Percentiles rank a stretch among this genome's conserved stretches.
Evolutionary conservation across 37 sponge, comb jelly and placozoan species (phyloP).

Genomic region (Hormiphora californensis): DNA sequence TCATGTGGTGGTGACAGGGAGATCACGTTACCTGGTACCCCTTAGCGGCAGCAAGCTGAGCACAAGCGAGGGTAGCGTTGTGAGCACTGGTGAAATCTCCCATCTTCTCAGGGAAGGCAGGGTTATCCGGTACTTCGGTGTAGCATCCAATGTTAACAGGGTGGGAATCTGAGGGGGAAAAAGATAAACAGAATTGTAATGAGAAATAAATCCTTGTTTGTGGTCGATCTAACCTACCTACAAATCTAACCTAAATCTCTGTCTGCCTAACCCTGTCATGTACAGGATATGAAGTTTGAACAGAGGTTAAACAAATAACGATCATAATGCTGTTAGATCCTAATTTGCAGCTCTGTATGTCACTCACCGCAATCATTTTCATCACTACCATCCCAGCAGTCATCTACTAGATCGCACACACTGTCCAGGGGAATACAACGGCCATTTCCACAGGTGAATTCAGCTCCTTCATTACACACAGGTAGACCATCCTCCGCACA

Average conservation of each 20-base stretch:
- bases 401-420: conserved; percentile 13
- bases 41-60: conserved; percentile 2
- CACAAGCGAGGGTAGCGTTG: conserved; percentile 25
- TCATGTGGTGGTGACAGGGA: too few species aligned
- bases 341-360: too few species aligned
- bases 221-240: too few species aligned
- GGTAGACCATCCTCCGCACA: conserved; percentile 21
- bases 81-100: not conserved
- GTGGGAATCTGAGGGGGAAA: conserved; percentile 36
- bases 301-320: too few species aligned
- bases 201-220: too few species aligned
- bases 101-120: not conserved
- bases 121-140: conserved; percentile 2
- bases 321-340: too few species aligned
- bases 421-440: conserved; percentile 16
- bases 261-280: too few species aligned
- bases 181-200: too few species aligned
- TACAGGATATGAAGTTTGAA: too few species aligned
- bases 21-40: conserved; percentile 16
- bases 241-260: too few species aligned
- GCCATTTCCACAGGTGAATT: conserved; percentile 25
- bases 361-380: conserved; percentile 54
- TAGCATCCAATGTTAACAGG: conserved; percentile 53
- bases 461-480: conserved; percentile 10
- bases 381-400: conserved; percentile 51